phyloP scores from a whole-genome alignment of 2,113 vertebrate species.

The Eubucco bourcierii region DNA sequence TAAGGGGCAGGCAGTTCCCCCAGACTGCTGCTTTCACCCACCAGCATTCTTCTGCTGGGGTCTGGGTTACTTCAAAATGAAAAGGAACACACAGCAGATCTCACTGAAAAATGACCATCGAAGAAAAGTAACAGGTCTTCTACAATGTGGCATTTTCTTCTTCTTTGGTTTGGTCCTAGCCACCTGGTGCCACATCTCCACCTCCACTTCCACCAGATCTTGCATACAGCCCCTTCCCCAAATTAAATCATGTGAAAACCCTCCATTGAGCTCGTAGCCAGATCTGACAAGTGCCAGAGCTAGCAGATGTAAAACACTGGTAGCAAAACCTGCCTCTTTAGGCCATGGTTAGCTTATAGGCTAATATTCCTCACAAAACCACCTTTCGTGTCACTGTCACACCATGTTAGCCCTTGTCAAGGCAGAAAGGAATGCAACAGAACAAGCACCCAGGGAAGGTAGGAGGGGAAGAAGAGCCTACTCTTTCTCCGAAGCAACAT shows the following conservation, averaged over 20 bases:
- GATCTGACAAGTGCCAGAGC: background rate
- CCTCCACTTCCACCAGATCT: background rate
- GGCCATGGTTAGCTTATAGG: background rate
- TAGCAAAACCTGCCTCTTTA: background rate
- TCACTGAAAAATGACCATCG: background rate
- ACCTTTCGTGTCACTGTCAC: background rate
- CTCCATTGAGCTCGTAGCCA: background rate
- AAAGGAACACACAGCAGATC: background rate
- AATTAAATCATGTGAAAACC: background rate
- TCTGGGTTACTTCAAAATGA: background rate
- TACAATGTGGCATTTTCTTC: background rate
- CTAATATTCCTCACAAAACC: background rate
- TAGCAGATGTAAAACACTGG: background rate
- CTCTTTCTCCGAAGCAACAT: background rate
- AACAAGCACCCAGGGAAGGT: background rate
- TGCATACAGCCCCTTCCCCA: fast-evolving
- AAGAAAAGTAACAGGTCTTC: background rate
- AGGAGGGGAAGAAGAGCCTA: fast-evolving
- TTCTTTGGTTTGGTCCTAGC: background rate
- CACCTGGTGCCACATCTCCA: fast-evolving
- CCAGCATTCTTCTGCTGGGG: fast-evolving
- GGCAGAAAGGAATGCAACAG: fast-evolving
- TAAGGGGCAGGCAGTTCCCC: background rate
- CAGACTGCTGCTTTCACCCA: background rate
- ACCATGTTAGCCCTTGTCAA: background rate